Base-by-base conservation (phyloP, 2,888 invertebrate species). In the Dryadula phaetusa region DNA sequence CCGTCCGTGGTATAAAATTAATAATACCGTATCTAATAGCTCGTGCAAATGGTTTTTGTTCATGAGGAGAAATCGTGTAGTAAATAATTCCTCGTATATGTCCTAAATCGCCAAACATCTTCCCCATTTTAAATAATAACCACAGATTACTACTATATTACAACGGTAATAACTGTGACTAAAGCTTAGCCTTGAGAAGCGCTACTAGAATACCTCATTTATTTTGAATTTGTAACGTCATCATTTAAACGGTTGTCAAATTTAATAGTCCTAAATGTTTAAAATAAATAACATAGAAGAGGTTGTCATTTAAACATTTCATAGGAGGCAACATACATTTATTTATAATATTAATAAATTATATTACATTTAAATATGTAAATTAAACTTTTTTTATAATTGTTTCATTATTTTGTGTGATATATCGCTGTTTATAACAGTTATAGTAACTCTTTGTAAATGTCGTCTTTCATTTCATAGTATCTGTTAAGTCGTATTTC, bases 61-160 rank as follows among this genome's bases (percentile, higher is more conserved):
- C 98, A 81, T 96, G 96, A 0, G 97, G 97, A 20, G 98, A 98
- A 22, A 98, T 76, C 76, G 95, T 95, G 85, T 96, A 98, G 71
- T 94, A 95, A 67, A 98, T 93, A 70, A 98, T 94, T n/a, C 98
- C 97, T 73, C 97, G 94, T 42, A 98, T 91, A 79, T 95, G 95
- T 67, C 94, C 95, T 73, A 98, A 93, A 69, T 96, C 93, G 76
- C 98, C 98, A 79, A 97, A 98, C 79, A 93, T 91, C 74, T 95
- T 95, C 85, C 86, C 88, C 87, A 89, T 88, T 52, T 32, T 37
- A 25, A 42, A 52, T 52, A 52, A 52, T 52, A n/a, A n/a, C n/a
- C n/a, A n/a, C n/a, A n/a, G n/a, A n/a, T n/a, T n/a, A n/a, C n/a
- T n/a, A n/a, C n/a, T n/a, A n/a, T n/a, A n/a, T n/a, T n/a, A n/a